Evolutionary conservation across 2,888 invertebrate species (phyloP).

Genomic region (Dryomyza anilis): DNA sequence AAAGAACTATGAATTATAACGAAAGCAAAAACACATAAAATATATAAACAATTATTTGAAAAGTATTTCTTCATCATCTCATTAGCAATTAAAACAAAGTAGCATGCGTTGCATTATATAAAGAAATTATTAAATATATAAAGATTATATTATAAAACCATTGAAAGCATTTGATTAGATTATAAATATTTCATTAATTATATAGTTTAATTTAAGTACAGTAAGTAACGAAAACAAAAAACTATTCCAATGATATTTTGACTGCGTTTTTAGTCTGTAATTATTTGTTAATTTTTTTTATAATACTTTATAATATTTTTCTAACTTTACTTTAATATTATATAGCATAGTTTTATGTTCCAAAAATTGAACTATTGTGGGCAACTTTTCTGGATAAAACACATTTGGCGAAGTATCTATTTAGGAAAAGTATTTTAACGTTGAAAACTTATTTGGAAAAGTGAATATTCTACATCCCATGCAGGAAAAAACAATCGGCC

Average conservation of each 20-base stretch:
- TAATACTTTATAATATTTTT: not conserved
- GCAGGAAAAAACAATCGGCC: too few relatives aligned
- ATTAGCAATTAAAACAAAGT: conserved; percentile 1
- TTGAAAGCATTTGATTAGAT: not conserved
- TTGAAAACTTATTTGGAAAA: too few relatives aligned
- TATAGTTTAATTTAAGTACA: not conserved
- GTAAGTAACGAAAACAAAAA: not conserved
- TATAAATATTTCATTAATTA: not conserved
- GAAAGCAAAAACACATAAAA: not conserved
- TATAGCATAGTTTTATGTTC: not conserved
- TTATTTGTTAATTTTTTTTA: not conserved
- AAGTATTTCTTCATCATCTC: conserved; percentile 16
- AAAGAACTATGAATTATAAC: not conserved
- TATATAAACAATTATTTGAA: not conserved
- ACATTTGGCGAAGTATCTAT: too few relatives aligned
- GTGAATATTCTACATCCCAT: too few relatives aligned
- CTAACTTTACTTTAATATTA: not conserved
- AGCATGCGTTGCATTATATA: conserved; percentile 1
- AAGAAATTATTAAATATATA: not conserved
- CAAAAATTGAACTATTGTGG: too few relatives aligned
- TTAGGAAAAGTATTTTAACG: too few relatives aligned
- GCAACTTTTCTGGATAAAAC: too few relatives aligned
- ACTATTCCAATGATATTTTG: conserved; percentile 51
- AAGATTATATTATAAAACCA: not conserved
- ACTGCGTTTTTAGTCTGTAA: conserved; percentile 49